Conservation (phyloP, 2,888 invertebrate genomes). For the Drosophila tripunctata region DNA sequence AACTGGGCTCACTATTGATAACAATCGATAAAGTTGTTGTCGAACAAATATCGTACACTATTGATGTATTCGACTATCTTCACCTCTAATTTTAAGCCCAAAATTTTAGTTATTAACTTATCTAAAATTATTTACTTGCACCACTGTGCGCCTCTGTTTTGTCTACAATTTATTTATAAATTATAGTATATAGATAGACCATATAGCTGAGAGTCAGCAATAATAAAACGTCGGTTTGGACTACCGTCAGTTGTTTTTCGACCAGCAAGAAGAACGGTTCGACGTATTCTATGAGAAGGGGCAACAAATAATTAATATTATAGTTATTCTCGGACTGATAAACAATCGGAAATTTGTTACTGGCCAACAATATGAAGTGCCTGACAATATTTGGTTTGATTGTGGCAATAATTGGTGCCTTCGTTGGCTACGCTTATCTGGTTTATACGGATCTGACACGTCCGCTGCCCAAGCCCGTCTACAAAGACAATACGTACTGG, state of each 20-base stretch:
- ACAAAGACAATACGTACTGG: constrained; percentile 82
- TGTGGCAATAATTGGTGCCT: constrained; percentile 61
- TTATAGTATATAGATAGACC: neutral
- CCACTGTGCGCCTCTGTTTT: too few species aligned
- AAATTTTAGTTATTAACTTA: too few species aligned
- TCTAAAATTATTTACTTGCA: too few species aligned
- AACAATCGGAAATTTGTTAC: constrained; percentile 10
- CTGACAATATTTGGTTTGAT: constrained; percentile 64
- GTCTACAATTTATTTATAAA: constrained; percentile 13
- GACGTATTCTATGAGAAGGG: too few species aligned
- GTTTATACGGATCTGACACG: constrained; percentile 68
- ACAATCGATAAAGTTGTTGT: too few species aligned
- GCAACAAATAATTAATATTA: constrained; percentile 38
- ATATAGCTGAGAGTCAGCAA: neutral
- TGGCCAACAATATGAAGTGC: constrained; percentile 63
- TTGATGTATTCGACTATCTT: too few species aligned
- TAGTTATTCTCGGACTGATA: constrained; percentile 27
- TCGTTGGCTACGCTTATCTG: constrained; percentile 67
- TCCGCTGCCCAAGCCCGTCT: constrained; percentile 77
- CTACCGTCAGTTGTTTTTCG: constrained; percentile 42
- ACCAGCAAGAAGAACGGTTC: constrained; percentile 28
- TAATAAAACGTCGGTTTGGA: neutral
- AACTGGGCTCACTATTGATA: too few species aligned
- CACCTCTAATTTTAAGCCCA: too few species aligned
- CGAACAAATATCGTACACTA: too few species aligned